phyloP scores from a whole-genome alignment of 2,113 vertebrate species.

The Lampris megalopsis region DNA sequence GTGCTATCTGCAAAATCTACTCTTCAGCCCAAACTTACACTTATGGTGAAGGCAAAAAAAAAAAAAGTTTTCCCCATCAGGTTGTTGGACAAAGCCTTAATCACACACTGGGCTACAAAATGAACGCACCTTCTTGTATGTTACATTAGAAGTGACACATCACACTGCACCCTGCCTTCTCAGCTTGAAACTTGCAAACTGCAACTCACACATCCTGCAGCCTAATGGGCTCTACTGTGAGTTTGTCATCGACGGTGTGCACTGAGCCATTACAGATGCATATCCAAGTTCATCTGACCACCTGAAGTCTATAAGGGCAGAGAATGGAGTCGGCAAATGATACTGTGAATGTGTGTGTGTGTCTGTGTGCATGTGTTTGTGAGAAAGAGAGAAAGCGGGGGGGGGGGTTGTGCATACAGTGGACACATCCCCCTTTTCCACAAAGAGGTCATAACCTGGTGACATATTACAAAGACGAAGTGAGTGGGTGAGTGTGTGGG shows the following conservation, averaged over 20 bases:
- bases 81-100: no score
- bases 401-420: neutral
- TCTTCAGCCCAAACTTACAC: constrained; percentile 28
- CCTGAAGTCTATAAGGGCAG: constrained; percentile 12
- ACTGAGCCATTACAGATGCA: constrained; percentile 38
- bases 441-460: neutral
- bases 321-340: constrained; percentile 25
- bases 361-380: constrained; percentile 2
- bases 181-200: neutral
- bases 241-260: constrained; percentile 37
- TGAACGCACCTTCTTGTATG: no score
- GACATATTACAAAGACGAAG: no score
- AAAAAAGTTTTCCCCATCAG: no score
- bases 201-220: constrained; percentile 20
- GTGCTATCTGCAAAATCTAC: constrained; percentile 24
- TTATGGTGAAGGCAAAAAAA: constrained; percentile 34
- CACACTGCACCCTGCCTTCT: no score
- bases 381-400: neutral
- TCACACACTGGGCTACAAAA: no score
- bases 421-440: neutral
- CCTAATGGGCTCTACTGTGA: constrained; percentile 26
- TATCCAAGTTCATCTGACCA: constrained; percentile 19
- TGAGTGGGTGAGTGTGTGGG: neutral
- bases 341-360: constrained; percentile 25
- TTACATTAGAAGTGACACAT: no score